Base-by-base conservation (phyloP, 2,797 vertebrate species). In the Natrix natrix region DNA sequence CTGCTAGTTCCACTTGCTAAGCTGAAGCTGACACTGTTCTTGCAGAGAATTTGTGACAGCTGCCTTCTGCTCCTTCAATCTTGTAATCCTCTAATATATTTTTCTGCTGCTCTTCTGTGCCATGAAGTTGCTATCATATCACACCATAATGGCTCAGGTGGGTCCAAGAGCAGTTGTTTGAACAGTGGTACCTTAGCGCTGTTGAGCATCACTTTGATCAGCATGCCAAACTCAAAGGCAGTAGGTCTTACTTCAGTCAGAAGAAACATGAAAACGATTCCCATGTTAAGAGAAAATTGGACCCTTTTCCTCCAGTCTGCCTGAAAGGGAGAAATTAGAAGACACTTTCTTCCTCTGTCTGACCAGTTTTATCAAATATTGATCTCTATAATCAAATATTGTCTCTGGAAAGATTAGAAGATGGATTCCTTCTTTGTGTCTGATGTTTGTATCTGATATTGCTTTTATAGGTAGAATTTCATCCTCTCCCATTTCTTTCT, bases 321-420 rank as follows among this genome's bases (percentile, higher is more conserved):
- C 92, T 96, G 95, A 96, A 94, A 96, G 94, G 95, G 88, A 95
- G 57, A 93, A 95, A 96, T 94, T 96, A 94, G 95, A 90, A 96
- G 59, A 87, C 48, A 93, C 89, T 91, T 66, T 96, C 26, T 32
- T 52, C 37, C 12, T 24, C 86, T 90, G 61, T 95, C 55, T 59
- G 32, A 37, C 32, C 0, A 10, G 32, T 78, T 78, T 78, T 78
- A 78, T 78, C 32, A 78, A 78, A 78, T 78, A 78, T 78, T 43
- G 16, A 74, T 74, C 69, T 43, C 32, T 43, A 78, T 20, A 43
- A 78, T 78, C 32, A 86, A 24, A 83, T 90, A 93, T 93, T 95
- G 92, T 93, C 94, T 94, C 90, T 94, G 94, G 54, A 94, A 93
- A 96, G 91, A 92, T 87, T 63, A 88, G 13, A n/a, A 59, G 37